Percentiles rank a stretch among this genome's conserved stretches.
These are phyloP conservation scores for Hemicordylus capensis DNA, from an alignment of 2,113 vertebrate genomes.

Conservation along the genomic window DNA sequence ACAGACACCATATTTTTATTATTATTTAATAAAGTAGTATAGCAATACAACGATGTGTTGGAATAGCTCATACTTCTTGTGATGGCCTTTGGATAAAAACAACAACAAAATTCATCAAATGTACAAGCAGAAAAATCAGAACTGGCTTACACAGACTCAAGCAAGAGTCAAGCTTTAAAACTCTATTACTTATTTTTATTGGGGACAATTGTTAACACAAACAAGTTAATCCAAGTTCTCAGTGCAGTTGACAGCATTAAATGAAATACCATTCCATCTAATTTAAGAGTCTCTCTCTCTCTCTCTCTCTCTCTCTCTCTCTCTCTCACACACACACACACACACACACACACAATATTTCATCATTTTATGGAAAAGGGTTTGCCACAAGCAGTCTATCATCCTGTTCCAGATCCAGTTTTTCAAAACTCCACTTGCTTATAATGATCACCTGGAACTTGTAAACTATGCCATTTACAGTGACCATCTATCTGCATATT, in stretches of 20 bases:
- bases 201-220: background rate
- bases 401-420: no score
- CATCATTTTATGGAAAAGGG: background rate
- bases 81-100: background rate
- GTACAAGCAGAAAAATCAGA: background rate
- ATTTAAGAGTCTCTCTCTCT: no score
- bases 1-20: slow-evolving; percentile 6
- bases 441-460: background rate
- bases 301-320: no score
- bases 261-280: background rate
- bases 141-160: background rate
- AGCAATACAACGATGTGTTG: background rate
- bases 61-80: background rate
- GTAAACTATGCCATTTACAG: background rate
- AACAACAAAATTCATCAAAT: background rate
- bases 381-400: background rate
- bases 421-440: no score
- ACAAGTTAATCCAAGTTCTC: background rate
- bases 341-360: no score
- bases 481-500: no score
- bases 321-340: no score
- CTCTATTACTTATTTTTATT: background rate
- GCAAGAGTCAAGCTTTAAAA: background rate
- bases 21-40: background rate
- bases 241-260: background rate